A percentile compares a stretch with the other conserved stretches of the same genome.
Conservation (phyloP, 2,888 invertebrate species). For the Galerucella calmariensis region DNA sequence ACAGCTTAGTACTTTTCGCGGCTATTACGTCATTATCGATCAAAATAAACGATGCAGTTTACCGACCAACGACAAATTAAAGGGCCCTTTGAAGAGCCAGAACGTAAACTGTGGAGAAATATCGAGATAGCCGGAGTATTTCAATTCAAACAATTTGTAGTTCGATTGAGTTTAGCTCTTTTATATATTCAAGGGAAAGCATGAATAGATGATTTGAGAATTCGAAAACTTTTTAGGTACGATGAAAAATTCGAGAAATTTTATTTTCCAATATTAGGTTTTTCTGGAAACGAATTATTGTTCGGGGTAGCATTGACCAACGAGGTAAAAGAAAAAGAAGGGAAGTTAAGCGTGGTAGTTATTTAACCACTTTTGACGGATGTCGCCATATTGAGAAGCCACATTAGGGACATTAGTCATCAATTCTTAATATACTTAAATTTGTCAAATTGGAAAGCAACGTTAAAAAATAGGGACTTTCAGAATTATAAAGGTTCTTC, state of each 20-base stretch:
- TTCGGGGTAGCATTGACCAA: too few species aligned
- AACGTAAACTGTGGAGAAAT: conserved; percentile 9
- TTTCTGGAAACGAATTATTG: too few species aligned
- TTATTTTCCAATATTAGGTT: not conserved
- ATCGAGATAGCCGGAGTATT: conserved; percentile 1
- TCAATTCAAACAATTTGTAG: conserved; percentile 8
- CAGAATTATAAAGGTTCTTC: too few species aligned
- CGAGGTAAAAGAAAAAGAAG: too few species aligned
- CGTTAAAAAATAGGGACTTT: too few species aligned
- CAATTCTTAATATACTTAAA: too few species aligned
- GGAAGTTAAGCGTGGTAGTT: too few species aligned
- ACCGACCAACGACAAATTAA: conserved; percentile 16
- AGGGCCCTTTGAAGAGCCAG: conserved; percentile 17
- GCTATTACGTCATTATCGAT: conserved; percentile 41
- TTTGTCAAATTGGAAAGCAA: too few species aligned
- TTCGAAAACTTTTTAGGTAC: not conserved
- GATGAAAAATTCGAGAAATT: not conserved
- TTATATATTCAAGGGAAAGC: not conserved
- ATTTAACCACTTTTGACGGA: too few species aligned
- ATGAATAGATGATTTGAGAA: not conserved
- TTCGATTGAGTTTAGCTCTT: not conserved
- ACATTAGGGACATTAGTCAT: too few species aligned
- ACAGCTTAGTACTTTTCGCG: conserved; percentile 40
- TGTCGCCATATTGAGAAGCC: too few species aligned
- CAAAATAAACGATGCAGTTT: conserved; percentile 35